Percentiles rank a stretch among this genome's conserved stretches.
phyloP scores from a whole-genome alignment of 2,888 invertebrate genomes.

The Antheraea yamamai region DNA sequence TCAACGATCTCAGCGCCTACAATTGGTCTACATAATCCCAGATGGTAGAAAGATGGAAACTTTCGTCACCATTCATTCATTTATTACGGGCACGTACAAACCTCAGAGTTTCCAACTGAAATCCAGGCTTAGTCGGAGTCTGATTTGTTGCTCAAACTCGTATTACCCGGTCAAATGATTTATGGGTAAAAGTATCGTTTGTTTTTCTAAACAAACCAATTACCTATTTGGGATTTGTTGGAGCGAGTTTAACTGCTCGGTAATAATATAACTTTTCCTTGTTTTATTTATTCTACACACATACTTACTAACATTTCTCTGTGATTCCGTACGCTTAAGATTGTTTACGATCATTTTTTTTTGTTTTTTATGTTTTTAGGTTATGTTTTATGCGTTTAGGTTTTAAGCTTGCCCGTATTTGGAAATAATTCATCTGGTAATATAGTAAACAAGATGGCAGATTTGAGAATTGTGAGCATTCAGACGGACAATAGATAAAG shows the following conservation, averaged over 20 bases:
- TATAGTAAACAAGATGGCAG: too few species aligned
- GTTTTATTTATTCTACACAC: background rate
- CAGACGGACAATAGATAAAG: background rate
- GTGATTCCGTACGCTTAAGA: background rate
- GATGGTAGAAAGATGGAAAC: slow-evolving; percentile 1
- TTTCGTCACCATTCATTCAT: slow-evolving; percentile 9
- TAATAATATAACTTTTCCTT: slow-evolving; percentile 4
- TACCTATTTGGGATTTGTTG: slow-evolving; percentile 12
- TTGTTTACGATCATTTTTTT: background rate
- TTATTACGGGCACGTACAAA: slow-evolving; percentile 12
- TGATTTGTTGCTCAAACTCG: slow-evolving; percentile 14
- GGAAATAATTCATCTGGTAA: background rate
- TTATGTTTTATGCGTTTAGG: too few species aligned
- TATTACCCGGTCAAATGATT: slow-evolving; percentile 15
- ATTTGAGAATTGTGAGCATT: background rate
- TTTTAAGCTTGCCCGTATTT: background rate
- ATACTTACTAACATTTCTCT: background rate
- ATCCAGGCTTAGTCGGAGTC: slow-evolving; percentile 14
- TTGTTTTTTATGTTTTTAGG: too few species aligned
- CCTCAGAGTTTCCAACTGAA: slow-evolving; percentile 11
- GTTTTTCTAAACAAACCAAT: slow-evolving; percentile 15
- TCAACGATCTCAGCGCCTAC: background rate
- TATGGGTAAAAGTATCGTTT: slow-evolving; percentile 11
- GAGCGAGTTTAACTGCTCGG: slow-evolving; percentile 12
- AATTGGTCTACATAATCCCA: background rate